Conservation (phyloP, 2,113 vertebrate species). For the Chiloscyllium plagiosum region DNA sequence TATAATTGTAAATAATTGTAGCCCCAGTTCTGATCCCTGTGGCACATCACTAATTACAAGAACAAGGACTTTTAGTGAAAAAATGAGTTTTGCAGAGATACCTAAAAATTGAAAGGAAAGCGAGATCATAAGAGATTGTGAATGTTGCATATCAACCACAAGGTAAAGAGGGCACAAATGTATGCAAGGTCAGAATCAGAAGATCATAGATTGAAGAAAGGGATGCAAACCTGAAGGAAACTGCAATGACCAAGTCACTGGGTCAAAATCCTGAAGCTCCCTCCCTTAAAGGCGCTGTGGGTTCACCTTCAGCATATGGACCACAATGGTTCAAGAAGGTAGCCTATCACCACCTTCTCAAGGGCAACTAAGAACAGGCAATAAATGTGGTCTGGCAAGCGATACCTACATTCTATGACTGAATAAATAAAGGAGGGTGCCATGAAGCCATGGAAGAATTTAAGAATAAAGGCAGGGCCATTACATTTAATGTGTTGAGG, state of each 20-base stretch:
- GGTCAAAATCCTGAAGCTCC: too few relatives aligned
- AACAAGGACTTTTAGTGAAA: not conserved
- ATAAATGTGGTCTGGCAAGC: too few relatives aligned
- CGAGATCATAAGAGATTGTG: not conserved
- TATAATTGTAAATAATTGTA: too few relatives aligned
- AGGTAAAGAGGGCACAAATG: not conserved
- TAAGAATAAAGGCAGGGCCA: not conserved
- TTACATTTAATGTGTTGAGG: not conserved
- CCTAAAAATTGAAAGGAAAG: not conserved
- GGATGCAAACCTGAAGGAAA: not conserved
- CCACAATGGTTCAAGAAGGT: too few relatives aligned
- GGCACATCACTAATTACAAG: too few relatives aligned
- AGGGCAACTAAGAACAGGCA: too few relatives aligned
- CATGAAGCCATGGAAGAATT: not conserved
- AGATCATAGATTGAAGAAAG: not conserved
- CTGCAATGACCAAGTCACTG: not conserved
- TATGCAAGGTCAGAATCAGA: not conserved
- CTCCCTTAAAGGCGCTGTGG: too few relatives aligned
- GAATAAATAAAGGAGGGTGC: not conserved
- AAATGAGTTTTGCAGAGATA: not conserved
- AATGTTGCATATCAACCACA: not conserved
- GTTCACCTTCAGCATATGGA: too few relatives aligned
- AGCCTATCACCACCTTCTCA: too few relatives aligned
- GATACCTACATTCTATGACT: too few relatives aligned
- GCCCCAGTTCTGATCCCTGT: too few relatives aligned